These are phyloP conservation scores for Aleiodes testaceus DNA, from an alignment of 2,888 invertebrate genomes.

Conservation along the genomic window DNA sequence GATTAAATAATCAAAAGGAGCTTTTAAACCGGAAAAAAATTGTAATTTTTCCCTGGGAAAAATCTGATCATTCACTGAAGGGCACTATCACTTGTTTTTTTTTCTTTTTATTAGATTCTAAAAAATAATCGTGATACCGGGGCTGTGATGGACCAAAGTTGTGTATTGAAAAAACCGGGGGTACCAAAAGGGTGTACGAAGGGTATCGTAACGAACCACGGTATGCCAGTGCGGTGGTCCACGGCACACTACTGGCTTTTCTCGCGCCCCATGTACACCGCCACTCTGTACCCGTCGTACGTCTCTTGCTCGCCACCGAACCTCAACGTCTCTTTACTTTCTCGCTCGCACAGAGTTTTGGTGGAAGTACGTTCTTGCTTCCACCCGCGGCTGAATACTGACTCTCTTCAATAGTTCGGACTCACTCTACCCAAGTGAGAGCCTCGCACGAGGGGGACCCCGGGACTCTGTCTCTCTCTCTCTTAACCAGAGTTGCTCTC, in stretches of 20 bases:
- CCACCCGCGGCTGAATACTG: constrained; percentile 43
- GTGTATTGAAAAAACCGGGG: constrained; percentile 50
- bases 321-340: constrained; percentile 65
- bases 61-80: constrained; percentile 59
- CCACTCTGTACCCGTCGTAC: constrained; percentile 76
- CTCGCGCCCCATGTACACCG: constrained; percentile 75
- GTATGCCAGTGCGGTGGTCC: constrained; percentile 77
- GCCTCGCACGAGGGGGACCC: constrained; percentile 43
- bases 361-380: constrained; percentile 10
- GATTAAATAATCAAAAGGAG: no score
- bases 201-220: constrained; percentile 72
- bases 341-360: constrained; percentile 53
- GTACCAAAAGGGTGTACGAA: constrained; percentile 62
- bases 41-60: constrained; percentile 3
- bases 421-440: constrained; percentile 43
- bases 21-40: no score
- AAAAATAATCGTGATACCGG: background rate
- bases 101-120: no score
- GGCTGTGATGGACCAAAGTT: constrained; percentile 43
- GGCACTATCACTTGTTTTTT: constrained; percentile 70
- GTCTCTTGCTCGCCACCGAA: constrained; percentile 73
- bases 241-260: constrained; percentile 81
- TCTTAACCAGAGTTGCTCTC: constrained; percentile 58
- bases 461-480: constrained; percentile 54
- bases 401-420: constrained; percentile 50